Conservation (phyloP, 2,888 invertebrate species). For the Drosophila phalerata region DNA sequence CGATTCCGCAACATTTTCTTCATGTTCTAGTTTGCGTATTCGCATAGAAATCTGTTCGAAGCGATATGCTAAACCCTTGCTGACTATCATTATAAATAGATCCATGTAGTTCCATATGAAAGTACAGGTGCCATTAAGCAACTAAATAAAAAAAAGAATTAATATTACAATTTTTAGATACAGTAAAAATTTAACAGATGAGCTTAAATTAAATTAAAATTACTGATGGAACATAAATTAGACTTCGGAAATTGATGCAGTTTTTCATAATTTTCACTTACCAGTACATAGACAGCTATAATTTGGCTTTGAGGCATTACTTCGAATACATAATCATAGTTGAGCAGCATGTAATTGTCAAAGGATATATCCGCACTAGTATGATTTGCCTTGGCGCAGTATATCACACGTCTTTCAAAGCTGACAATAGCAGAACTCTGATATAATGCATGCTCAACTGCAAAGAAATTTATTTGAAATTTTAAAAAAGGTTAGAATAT, state of each 20-base stretch:
- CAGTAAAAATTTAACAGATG: no score
- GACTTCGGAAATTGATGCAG: neutral
- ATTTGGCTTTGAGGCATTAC: conserved; percentile 65
- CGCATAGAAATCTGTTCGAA: conserved; percentile 88
- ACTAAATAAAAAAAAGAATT: conserved; percentile 39
- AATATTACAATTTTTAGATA: neutral
- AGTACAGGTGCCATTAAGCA: conserved; percentile 85
- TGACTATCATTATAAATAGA: conserved; percentile 89
- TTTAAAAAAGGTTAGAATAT: neutral
- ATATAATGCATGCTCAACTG: conserved; percentile 81
- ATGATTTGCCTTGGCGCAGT: conserved; percentile 62
- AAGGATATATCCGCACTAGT: conserved; percentile 55
- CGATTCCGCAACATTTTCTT: conserved; percentile 77
- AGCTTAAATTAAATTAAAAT: no score
- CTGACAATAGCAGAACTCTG: conserved; percentile 65
- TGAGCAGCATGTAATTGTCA: conserved; percentile 57
- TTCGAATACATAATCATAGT: conserved; percentile 78
- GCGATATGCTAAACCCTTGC: conserved; percentile 89
- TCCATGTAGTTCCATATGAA: conserved; percentile 92
- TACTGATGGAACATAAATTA: no score
- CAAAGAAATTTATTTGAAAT: neutral
- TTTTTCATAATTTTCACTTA: conserved; percentile 37
- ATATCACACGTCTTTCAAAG: conserved; percentile 51
- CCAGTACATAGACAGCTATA: conserved; percentile 67
- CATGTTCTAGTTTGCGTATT: conserved; percentile 72